phyloP scores from a whole-genome alignment of 1,140 invertebrate species.

The Teleopsis dalmanni region DNA sequence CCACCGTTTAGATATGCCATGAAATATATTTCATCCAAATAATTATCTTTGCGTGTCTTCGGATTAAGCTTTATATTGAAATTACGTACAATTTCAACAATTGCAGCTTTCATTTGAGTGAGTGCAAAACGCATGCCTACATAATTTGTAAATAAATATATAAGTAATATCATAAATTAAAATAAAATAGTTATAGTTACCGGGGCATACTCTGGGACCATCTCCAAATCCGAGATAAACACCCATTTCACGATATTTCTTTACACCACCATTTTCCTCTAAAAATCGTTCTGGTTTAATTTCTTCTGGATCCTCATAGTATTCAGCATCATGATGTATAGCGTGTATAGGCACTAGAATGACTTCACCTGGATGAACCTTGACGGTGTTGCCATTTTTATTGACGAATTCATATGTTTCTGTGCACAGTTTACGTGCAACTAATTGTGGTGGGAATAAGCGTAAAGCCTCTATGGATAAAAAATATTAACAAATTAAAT shows the following conservation, averaged over 20 bases:
- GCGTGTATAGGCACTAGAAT: constrained; percentile 50
- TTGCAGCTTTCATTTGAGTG: constrained; percentile 29
- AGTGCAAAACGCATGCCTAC: constrained; percentile 31
- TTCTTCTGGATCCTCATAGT: constrained; percentile 58
- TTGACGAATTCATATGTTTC: constrained; percentile 25
- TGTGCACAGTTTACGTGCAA: constrained; percentile 25
- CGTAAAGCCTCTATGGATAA: constrained; percentile 23
- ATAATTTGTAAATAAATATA: constrained; percentile 1
- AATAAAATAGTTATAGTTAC: constrained; percentile 11
- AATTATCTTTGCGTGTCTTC: constrained; percentile 30
- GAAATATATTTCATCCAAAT: constrained; percentile 14
- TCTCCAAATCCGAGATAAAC: constrained; percentile 27
- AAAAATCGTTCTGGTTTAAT: constrained; percentile 64
- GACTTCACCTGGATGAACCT: constrained; percentile 44
- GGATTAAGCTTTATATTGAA: constrained; percentile 27
- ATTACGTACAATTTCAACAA: constrained; percentile 25
- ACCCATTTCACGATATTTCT: constrained; percentile 24
- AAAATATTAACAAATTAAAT: background rate
- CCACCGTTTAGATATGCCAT: constrained; percentile 19
- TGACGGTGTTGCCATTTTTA: constrained; percentile 18
- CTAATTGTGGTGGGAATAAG: constrained; percentile 15
- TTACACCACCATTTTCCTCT: constrained; percentile 18
- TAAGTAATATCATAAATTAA: background rate
- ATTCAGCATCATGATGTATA: constrained; percentile 52
- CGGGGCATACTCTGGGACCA: constrained; percentile 31